Conservation (phyloP, 2,113 vertebrate species). For the Asarcornis scutulata region DNA sequence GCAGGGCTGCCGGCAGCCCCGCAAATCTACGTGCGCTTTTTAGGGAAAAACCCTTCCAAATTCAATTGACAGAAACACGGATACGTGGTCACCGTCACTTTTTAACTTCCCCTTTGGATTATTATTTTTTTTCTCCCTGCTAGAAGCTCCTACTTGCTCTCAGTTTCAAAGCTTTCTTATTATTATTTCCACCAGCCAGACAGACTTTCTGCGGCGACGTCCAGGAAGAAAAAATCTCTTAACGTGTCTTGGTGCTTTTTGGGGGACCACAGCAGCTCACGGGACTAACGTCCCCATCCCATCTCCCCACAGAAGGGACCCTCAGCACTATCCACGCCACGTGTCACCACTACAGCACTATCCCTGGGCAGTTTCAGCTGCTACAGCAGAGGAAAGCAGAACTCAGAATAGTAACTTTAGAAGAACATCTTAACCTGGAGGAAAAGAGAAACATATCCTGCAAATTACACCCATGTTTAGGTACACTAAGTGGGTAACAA, state of each 20-base stretch:
- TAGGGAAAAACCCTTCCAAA: background rate
- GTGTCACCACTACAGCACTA: background rate
- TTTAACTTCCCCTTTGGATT: background rate
- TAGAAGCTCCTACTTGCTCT: background rate
- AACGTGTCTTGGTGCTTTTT: background rate
- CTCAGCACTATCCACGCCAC: fast-evolving
- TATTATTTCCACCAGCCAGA: background rate
- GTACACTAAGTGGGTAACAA: background rate
- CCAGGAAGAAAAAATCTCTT: background rate
- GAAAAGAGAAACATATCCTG: background rate
- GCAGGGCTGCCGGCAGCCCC: background rate
- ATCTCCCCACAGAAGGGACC: background rate
- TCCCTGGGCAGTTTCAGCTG: background rate
- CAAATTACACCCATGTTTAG: background rate
- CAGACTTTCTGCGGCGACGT: background rate
- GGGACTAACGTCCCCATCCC: background rate
- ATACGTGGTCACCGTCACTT: background rate
- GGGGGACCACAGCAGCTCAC: background rate
- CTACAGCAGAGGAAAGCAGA: background rate
- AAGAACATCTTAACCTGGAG: background rate
- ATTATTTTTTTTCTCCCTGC: background rate
- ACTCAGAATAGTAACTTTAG: background rate
- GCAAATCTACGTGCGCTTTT: fast-evolving
- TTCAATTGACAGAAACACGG: fast-evolving
- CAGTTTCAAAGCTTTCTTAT: background rate